Percentiles rank a stretch among this genome's conserved stretches.
Evolutionary conservation across 2,888 invertebrate genomes (phyloP).

Genomic region (Thereva nobilitata): DNA sequence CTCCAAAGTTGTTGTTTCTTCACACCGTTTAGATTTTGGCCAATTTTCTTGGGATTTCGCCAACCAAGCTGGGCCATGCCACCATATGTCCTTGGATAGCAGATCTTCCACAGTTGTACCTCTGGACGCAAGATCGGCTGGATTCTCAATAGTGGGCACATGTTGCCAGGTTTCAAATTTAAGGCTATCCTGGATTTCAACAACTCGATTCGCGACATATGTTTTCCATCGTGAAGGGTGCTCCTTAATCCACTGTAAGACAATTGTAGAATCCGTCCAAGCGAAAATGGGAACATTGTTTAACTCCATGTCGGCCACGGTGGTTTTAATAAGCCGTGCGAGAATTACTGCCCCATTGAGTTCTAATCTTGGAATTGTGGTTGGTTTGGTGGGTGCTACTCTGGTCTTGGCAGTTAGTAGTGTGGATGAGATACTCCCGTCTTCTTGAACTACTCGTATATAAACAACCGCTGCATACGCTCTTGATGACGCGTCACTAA

Average conservation of each 20-base stretch:
- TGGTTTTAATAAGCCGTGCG: not conserved
- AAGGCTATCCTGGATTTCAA: not conserved
- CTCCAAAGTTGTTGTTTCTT: too few species aligned
- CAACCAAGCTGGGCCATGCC: not conserved
- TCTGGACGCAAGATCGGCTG: not conserved
- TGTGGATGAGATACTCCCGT: not conserved
- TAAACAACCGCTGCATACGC: conserved; percentile 11
- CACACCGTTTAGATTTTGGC: too few species aligned
- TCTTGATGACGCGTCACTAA: conserved; percentile 11
- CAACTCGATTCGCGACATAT: not conserved
- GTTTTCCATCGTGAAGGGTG: not conserved
- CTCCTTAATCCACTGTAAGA: not conserved
- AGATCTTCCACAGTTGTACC: not conserved
- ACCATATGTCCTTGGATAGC: not conserved
- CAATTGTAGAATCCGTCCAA: too few species aligned
- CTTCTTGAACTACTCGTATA: too few species aligned
- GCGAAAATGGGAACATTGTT: too few species aligned
- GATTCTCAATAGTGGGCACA: not conserved
- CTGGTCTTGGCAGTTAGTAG: not conserved
- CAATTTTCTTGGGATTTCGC: not conserved
- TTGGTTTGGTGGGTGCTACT: conserved; percentile 36
- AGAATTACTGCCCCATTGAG: conserved; percentile 33
- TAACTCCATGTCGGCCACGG: too few species aligned
- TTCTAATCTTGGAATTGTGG: conserved; percentile 44
- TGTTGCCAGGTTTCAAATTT: not conserved